Conservation (phyloP, 2,797 vertebrate genomes). For the Zenarchopterus dispar region DNA sequence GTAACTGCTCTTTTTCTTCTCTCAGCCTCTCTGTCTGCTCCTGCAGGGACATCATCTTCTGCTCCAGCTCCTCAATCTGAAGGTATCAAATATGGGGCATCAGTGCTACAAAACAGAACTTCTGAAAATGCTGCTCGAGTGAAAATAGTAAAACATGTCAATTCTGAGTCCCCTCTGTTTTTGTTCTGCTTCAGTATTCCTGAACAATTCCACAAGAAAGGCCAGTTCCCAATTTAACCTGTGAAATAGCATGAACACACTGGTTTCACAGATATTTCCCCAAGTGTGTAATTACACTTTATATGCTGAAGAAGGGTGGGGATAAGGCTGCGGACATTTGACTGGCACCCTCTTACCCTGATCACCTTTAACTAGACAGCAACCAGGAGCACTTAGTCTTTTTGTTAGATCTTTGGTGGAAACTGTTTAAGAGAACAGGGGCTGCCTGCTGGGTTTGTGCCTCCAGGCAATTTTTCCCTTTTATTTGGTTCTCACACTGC, state of each 20-base stretch:
- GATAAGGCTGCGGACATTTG: slow-evolving; percentile 46
- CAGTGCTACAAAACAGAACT: slow-evolving; percentile 31
- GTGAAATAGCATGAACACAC: slow-evolving; percentile 23
- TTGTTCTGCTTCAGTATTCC: slow-evolving; percentile 5
- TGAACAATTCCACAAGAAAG: not conserved
- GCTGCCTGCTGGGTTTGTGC: slow-evolving; percentile 83
- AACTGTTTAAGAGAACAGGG: slow-evolving; percentile 81
- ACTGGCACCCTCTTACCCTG: slow-evolving; percentile 55
- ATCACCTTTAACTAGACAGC: slow-evolving; percentile 73
- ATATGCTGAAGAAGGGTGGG: slow-evolving; percentile 15
- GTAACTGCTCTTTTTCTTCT: slow-evolving; percentile 80
- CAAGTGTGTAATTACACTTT: slow-evolving; percentile 10
- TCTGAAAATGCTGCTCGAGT: not conserved
- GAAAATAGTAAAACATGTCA: slow-evolving; percentile 5
- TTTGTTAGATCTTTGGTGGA: slow-evolving; percentile 81
- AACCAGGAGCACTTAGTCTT: slow-evolving; percentile 74
- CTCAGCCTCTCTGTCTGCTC: slow-evolving; percentile 78
- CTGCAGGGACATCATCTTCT: slow-evolving; percentile 78
- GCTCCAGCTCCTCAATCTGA: slow-evolving; percentile 81
- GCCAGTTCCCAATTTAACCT: slow-evolving; percentile 18
- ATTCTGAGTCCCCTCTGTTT: not conserved
- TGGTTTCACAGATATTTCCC: slow-evolving; percentile 15
- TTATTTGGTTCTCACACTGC: slow-evolving; percentile 78
- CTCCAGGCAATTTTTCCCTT: slow-evolving; percentile 79
- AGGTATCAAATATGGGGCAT: slow-evolving; percentile 45